Base-by-base conservation (phyloP, 2,797 vertebrate genomes). In the Eulemur coronatus region DNA sequence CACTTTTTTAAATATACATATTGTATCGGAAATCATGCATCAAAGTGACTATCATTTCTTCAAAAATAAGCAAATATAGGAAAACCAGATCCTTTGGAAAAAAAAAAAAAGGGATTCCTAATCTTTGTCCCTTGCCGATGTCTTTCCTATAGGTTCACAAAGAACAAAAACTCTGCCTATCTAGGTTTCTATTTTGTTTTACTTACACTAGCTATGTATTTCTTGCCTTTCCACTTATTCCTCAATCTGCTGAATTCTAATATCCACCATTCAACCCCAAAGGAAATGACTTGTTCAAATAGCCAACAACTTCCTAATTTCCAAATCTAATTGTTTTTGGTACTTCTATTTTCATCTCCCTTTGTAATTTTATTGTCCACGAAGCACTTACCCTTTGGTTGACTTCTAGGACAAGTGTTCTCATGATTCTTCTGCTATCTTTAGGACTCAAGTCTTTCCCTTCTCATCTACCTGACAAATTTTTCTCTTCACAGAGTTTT, bases 391-490 rank as follows among this genome's bases (percentile, higher is more conserved):
- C 30, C 2, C 5, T 20, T 22, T 84, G 84, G n/a, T 28, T 73
- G 20, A 91, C 46, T 82, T 86, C 35, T 65, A 76, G 8, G 33
- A 78, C 59, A 94, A 89, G 72, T 6, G 22, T 63, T 69, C 22
- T 69, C 33, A 89, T 50, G 11, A 76, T 73, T 92, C 50, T 84
- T 72, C 41, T 73, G 15, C 7, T 57, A 61, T 43, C 24, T 72
- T 65, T 85, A 89, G 24, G n/a, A 81, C 41, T 84, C 26, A 52
- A 59, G 57, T 76, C 63, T 84, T 73, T 87, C 48, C 13, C 41
- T 96, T 96, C 24, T 67, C 55, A 78, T 63, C 43, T 84, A 67
- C 5, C n/a, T 90, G 95, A 76, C 75, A 84, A 57, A 78, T n/a
- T 3, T 63, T n/a, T 52, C 33, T 86, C 70, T 87, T 78, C 41